Base-by-base conservation (phyloP, 1,140 invertebrate genomes). In the Zophobas morio region DNA sequence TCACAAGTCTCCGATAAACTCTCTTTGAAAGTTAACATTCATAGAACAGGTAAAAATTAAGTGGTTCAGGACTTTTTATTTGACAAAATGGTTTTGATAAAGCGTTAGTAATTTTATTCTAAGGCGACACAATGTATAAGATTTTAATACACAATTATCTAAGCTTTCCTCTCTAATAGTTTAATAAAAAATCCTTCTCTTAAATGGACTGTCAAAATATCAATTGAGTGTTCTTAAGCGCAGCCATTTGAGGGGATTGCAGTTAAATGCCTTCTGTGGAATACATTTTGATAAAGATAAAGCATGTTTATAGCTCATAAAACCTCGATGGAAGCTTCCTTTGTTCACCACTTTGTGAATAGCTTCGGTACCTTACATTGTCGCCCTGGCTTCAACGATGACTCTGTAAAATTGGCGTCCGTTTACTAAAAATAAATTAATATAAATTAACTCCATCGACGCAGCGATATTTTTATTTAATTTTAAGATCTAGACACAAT, bases 231-330 rank as follows among this genome's bases (percentile, higher is more conserved):
- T 66, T 66, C 39, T n/a, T 40, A 66, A 66, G 60, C 42, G 60
- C 60, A 42, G 57, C 60, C 39, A 66, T 66, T 66, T 66, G 39
- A 42, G 39, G 39, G 60, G 60, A 66, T 66, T 40, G 39, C 39
- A 66, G 60, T 66, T 66, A 66, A 66, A 66, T 40, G 60, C 60
- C 60, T 66, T 66, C 39, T 66, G 60, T 42, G 60, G 60, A 66
- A 66, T 66, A 66, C 60, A 66, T 66, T 66, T 66, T 66, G 37
- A 42, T 66, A 66, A 66, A 66, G 60, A 66, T 66, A 66, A 66
- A 66, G 60, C 60, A 66, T 66, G 60, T 66, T 66, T 66, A 66
- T 66, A 66, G 60, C 37, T 66, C 60, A 47, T 66, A 66, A 66
- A 66, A 32, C 60, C 60, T 36, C 37, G 60, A 66, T 66, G 60